Evolutionary conservation across 2,888 invertebrate species (phyloP), one percentile per base, ranked within the genome.

Genomic region (Drosophila peninsularis): DNA sequence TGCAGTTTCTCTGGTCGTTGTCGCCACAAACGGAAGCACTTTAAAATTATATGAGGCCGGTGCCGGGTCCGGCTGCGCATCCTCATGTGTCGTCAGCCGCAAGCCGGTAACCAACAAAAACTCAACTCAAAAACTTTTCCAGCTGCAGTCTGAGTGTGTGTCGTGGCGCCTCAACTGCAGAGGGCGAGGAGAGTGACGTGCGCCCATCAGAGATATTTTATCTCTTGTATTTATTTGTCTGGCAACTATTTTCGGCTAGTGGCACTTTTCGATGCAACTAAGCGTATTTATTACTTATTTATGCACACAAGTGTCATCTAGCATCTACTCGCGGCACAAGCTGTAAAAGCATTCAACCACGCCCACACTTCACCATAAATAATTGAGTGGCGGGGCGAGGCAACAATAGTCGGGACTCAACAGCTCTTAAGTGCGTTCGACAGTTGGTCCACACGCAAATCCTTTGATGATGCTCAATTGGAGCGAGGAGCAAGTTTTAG

Each of bases 281-380:
- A 88, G 87, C 89, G 83, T 82, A 81, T 88, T 86, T 86, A 88
- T 87, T 88, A 87, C 80, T 88, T 85, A 85, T 87, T 85, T 88
- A 85, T 81, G 67, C 50, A 77, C 68, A 68, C 78, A 82, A 88
- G 86, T 80, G 75, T 68, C 69, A 82, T 80, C 75, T 68, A 65
- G 73, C 60, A 81, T 55, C 54, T 67, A 68, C 61, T 67, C 78
- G 80, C 58, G 64, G 49, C 66, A 54, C 52, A 47, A 72, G 47
- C 78, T 45, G 24, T 27, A 54, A 61, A 55, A 57, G 53, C 78
- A 57, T 54, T 57, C 32, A 41, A 42, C 71, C 68, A 54, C 58
- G 39, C 54, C 57, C 64, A 71, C 71, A 61, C 57, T 56, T 17
- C 47, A 47, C 41, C 41, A 64, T 75, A 58, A 75, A 75, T 75